These are phyloP conservation scores for Hirtodrosophila confusa DNA, from an alignment of 2,888 invertebrate genomes.

Conservation along the genomic window DNA sequence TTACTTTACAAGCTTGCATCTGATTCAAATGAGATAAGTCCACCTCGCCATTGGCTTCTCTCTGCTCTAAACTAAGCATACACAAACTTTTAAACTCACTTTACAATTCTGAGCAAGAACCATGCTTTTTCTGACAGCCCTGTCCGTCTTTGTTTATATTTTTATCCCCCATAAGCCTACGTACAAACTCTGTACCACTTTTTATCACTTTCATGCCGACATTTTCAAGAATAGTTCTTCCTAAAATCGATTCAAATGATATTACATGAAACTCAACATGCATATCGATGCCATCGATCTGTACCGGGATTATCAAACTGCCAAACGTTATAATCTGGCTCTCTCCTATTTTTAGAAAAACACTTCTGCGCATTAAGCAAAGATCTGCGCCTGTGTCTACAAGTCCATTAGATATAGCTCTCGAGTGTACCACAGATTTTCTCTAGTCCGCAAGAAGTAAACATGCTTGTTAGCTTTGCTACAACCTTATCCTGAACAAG, in stretches of 20 bases:
- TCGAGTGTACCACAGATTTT: too few species aligned
- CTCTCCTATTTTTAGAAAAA: constrained; percentile 2
- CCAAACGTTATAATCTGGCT: constrained; percentile 1
- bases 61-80: neutral
- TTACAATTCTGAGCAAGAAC: too few species aligned
- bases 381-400: too few species aligned
- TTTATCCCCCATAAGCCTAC: neutral
- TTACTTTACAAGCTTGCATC: neutral
- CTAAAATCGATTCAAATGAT: neutral
- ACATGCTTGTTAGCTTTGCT: neutral
- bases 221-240: neutral
- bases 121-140: too few species aligned
- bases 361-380: neutral
- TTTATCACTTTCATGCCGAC: neutral
- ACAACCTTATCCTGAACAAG: neutral
- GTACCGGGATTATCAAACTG: neutral
- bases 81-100: neutral
- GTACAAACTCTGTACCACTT: neutral
- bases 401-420: neutral
- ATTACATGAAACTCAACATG: constrained; percentile 6
- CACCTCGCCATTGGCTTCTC: neutral
- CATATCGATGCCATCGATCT: constrained; percentile 3
- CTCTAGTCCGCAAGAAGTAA: neutral
- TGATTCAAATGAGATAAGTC: neutral
- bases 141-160: too few species aligned